phyloP scores from a whole-genome alignment of 2,888 invertebrate genomes.

The Mythimna vitellina region DNA sequence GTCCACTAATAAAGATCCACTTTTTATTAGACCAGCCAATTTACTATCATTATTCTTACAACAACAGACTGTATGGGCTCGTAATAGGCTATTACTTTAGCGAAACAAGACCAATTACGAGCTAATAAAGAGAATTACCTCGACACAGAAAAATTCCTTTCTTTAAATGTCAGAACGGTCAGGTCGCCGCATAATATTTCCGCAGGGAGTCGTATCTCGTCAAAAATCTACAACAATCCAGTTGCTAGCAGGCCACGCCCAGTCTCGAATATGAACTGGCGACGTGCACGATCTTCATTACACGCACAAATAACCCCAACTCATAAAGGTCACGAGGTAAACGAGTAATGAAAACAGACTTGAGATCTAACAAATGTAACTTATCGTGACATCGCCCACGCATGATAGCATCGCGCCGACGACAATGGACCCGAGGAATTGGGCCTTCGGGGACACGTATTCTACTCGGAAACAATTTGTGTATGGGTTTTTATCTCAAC shows the following conservation, averaged over 20 bases:
- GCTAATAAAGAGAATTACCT: conserved; percentile 70
- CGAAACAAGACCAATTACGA: conserved; percentile 75
- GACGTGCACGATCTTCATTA: conserved; percentile 78
- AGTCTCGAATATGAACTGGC: conserved; percentile 67
- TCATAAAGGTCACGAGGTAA: conserved; percentile 73
- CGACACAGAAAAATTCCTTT: conserved; percentile 68
- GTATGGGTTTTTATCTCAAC: conserved; percentile 67
- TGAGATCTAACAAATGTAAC: conserved; percentile 75
- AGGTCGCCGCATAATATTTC: conserved; percentile 72
- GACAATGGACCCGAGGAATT: conserved; percentile 79
- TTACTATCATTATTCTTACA: conserved; percentile 53
- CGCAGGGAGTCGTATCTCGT: conserved; percentile 72
- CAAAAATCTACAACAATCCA: conserved; percentile 74
- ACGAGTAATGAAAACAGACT: conserved; percentile 74
- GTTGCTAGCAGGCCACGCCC: conserved; percentile 73
- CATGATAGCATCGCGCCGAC: conserved; percentile 80
- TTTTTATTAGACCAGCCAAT: conserved; percentile 51
- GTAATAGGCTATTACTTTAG: conserved; percentile 69
- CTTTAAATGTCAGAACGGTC: conserved; percentile 71
- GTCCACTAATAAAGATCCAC: conserved; percentile 34
- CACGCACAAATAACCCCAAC: conserved; percentile 74
- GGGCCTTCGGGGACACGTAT: conserved; percentile 73
- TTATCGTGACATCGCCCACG: conserved; percentile 83
- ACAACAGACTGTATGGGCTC: conserved; percentile 40
- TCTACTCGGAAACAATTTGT: conserved; percentile 74